Percentiles rank a stretch among this genome's conserved stretches.
Evolutionary conservation across 2,113 vertebrate species (phyloP).

Genomic region (Pachyramphus minor): DNA sequence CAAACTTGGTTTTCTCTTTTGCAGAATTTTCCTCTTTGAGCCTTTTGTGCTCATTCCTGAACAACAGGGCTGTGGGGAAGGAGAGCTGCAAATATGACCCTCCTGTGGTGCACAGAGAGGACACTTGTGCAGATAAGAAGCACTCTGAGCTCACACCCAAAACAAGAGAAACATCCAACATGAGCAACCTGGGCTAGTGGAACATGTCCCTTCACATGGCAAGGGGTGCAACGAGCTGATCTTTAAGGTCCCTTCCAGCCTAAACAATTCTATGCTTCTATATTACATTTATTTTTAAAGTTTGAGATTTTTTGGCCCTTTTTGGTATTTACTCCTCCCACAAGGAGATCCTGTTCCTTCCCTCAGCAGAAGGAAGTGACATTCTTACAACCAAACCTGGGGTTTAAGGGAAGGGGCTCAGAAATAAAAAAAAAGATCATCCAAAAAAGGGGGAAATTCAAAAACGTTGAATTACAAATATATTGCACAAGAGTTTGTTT

Average conservation of each 20-base stretch:
- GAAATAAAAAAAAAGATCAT: not conserved
- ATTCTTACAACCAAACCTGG: not conserved
- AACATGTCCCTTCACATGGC: not conserved
- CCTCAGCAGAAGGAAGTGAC: not conserved
- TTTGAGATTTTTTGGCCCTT: not conserved
- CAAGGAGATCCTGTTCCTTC: not conserved
- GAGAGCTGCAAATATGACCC: accelerated
- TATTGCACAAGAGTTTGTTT: not conserved
- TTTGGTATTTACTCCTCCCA: not conserved
- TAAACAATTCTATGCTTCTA: not conserved
- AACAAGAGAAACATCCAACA: not conserved
- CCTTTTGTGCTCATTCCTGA: not conserved
- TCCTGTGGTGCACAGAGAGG: not conserved
- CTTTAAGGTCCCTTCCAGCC: not conserved
- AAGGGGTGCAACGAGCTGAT: not conserved
- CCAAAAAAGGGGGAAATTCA: not conserved
- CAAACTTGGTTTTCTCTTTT: not conserved
- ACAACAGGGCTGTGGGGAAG: not conserved
- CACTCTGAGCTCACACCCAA: not conserved
- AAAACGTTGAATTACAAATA: not conserved
- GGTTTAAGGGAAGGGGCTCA: not conserved
- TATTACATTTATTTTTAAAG: not conserved
- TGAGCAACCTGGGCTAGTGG: not conserved
- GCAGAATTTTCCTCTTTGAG: not conserved
- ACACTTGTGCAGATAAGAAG: not conserved